phyloP scores from a whole-genome alignment of 2,888 invertebrate species.

The Trissolcus japonicus region DNA sequence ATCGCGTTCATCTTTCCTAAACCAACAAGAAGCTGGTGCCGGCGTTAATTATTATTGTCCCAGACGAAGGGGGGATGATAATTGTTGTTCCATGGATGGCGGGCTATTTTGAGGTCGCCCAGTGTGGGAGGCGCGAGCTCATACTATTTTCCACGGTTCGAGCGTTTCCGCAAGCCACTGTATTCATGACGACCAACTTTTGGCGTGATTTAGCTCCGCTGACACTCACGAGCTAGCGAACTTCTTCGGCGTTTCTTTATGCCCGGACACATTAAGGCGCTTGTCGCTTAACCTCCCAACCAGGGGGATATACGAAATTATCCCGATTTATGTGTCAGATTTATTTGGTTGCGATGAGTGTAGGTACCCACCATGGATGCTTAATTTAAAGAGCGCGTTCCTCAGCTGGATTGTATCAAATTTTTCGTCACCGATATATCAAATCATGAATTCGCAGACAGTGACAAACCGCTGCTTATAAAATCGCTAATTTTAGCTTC shows the following conservation, averaged over 20 bases:
- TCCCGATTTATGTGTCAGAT: conserved; percentile 50
- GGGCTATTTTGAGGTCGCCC: conserved; percentile 34
- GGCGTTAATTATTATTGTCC: conserved; percentile 19
- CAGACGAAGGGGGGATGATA: conserved; percentile 6
- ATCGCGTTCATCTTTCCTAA: neutral
- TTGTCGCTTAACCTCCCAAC: conserved; percentile 31
- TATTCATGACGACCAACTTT: conserved; percentile 53
- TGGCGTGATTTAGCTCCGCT: conserved; percentile 41
- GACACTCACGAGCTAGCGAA: conserved; percentile 42
- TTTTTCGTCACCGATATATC: conserved; percentile 13
- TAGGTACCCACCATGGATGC: conserved; percentile 7
- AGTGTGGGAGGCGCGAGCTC: conserved; percentile 12
- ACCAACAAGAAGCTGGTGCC: conserved; percentile 31
- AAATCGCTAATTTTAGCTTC: too few relatives aligned
- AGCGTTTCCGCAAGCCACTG: conserved; percentile 45
- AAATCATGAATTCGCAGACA: conserved; percentile 17
- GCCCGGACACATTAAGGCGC: conserved; percentile 31
- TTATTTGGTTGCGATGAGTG: conserved; percentile 33
- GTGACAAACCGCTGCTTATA: conserved; percentile 8
- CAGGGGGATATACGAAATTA: conserved; percentile 40
- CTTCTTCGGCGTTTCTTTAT: conserved; percentile 43
- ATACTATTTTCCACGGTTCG: conserved; percentile 20
- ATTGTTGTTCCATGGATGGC: conserved; percentile 34
- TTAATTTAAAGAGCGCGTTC: conserved; percentile 18
- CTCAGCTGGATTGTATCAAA: conserved; percentile 22